A percentile compares a stretch with the other conserved stretches of the same genome.
phyloP scores from a whole-genome alignment of 2,113 vertebrate species.

The Saguinus midas region DNA sequence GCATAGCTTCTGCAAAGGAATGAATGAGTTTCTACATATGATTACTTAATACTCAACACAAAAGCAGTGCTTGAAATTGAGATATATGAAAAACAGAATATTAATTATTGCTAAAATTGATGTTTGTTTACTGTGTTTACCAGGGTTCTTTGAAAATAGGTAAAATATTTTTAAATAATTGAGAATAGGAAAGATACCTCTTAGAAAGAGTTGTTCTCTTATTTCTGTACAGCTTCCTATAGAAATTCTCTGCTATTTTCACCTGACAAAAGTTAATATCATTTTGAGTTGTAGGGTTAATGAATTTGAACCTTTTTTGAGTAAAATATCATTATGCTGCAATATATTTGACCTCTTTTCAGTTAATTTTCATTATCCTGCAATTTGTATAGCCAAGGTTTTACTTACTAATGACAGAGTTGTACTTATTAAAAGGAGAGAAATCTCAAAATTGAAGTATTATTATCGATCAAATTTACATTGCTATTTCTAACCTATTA shows the following conservation, averaged over 20 bases:
- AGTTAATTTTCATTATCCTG: background rate
- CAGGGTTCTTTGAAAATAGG: background rate
- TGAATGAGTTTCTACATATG: background rate
- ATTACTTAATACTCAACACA: background rate
- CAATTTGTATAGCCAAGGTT: background rate
- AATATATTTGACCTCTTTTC: background rate
- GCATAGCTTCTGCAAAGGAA: background rate
- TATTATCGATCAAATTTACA: conserved; percentile 14
- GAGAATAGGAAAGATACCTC: background rate
- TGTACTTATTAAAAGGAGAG: background rate
- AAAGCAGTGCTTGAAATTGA: background rate
- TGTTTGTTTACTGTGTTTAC: background rate
- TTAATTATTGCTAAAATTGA: background rate
- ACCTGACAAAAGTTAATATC: background rate
- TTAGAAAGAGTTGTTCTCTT: background rate
- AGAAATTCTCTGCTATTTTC: background rate
- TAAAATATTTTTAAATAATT: background rate
- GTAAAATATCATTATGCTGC: conserved; percentile 15
- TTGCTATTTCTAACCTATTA: conserved; percentile 30
- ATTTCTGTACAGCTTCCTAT: background rate
- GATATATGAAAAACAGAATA: background rate
- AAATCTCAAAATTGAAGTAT: background rate
- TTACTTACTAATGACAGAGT: background rate
- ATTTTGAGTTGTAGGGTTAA: background rate
- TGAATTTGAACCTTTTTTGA: background rate